Conservation (phyloP, 2,113 vertebrate species). For the Carassius gibelio region DNA sequence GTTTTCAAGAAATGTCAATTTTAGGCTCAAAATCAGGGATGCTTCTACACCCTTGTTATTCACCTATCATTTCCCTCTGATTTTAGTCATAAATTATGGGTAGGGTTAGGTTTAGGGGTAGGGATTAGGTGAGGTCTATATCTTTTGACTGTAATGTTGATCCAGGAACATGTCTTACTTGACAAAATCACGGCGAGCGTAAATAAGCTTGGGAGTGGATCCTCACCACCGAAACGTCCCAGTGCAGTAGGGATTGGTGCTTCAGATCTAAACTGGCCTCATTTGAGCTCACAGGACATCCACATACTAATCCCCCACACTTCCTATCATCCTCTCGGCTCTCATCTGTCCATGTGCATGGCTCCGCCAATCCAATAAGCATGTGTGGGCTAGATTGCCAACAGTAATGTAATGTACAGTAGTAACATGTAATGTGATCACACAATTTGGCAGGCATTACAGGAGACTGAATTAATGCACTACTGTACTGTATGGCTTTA, state of each 20-base stretch:
- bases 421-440: slow-evolving; percentile 17
- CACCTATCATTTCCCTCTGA: too few species aligned
- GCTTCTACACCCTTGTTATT: too few species aligned
- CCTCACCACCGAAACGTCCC: background rate
- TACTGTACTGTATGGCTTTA: background rate
- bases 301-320: slow-evolving; percentile 35
- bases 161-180: too few species aligned
- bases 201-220: background rate
- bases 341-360: slow-evolving; percentile 14
- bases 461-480: background rate
- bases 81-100: too few species aligned
- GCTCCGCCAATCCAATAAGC: slow-evolving; percentile 32
- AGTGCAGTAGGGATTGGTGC: slow-evolving; percentile 9
- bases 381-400: slow-evolving; percentile 15
- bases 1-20: too few species aligned
- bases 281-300: slow-evolving; percentile 40
- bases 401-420: slow-evolving; percentile 5
- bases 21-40: too few species aligned
- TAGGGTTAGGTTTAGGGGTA: too few species aligned
- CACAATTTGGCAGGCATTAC: background rate
- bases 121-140: too few species aligned
- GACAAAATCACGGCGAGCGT: too few species aligned
- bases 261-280: slow-evolving; percentile 16
- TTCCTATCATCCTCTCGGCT: slow-evolving; percentile 25
- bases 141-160: too few species aligned